Evolutionary conservation across 2,888 invertebrate genomes (phyloP).

Genomic region (Acronicta alni): DNA sequence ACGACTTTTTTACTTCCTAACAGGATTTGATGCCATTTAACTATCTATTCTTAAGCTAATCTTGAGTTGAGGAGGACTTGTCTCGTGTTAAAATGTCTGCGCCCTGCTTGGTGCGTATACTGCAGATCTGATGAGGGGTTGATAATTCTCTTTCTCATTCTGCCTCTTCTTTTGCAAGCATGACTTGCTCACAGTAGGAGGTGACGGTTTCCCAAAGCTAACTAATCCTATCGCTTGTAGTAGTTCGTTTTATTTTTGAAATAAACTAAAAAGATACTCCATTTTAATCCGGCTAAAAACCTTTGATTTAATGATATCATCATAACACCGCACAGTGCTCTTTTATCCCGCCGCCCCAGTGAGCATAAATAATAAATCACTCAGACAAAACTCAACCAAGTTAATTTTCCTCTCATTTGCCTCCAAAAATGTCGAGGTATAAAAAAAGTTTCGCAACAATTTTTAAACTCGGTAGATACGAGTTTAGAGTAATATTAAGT

Average conservation of each 20-base stretch:
- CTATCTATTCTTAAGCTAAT: no score
- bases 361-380: slow-evolving; percentile 49
- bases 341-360: slow-evolving; percentile 15
- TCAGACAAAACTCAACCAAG: slow-evolving; percentile 37
- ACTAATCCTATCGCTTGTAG: no score
- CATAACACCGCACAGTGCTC: slow-evolving; percentile 20
- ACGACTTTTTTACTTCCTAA: no score
- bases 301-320: slow-evolving; percentile 45
- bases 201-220: no score
- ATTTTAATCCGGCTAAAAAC: slow-evolving; percentile 7
- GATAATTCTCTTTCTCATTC: no score
- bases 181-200: no score
- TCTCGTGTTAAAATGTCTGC: no score
- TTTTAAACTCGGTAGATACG: slow-evolving; percentile 33
- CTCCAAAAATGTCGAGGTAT: slow-evolving; percentile 35
- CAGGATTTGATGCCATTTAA: no score
- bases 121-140: no score
- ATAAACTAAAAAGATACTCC: slow-evolving; percentile 9
- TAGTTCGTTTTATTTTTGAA: slow-evolving; percentile 1
- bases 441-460: slow-evolving; percentile 44
- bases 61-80: no score
- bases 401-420: slow-evolving; percentile 55
- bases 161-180: no score
- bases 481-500: slow-evolving; percentile 26
- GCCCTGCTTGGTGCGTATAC: no score